phyloP scores from a whole-genome alignment of 35 echinoderm and acorn worm species.

The Nesometra sesokonis region DNA sequence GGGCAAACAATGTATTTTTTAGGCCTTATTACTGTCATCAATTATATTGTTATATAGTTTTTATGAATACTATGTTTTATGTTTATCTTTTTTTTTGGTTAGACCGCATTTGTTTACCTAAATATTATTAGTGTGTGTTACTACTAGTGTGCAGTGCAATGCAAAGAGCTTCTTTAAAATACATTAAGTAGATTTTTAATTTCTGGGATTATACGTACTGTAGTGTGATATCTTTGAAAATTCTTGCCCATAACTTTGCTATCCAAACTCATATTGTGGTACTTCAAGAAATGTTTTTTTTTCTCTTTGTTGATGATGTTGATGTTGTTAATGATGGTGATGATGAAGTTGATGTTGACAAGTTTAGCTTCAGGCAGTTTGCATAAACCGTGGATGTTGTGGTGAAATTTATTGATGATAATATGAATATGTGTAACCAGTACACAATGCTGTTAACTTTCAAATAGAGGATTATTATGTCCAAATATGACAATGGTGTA shows the following conservation, averaged over 20 bases:
- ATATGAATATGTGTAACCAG: too few species aligned
- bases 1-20: too few species aligned
- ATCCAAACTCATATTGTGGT: background rate
- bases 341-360: background rate
- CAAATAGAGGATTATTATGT: too few species aligned
- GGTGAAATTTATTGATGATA: too few species aligned
- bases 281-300: background rate
- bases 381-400: too few species aligned
- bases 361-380: too few species aligned
- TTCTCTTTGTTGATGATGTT: background rate
- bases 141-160: background rate
- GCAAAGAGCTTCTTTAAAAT: background rate
- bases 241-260: background rate
- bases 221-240: background rate
- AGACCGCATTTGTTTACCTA: background rate
- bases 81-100: background rate
- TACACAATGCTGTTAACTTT: too few species aligned
- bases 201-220: background rate
- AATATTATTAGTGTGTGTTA: background rate
- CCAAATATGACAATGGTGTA: too few species aligned
- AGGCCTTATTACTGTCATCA: too few species aligned
- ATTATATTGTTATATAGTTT: background rate
- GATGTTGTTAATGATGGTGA: background rate
- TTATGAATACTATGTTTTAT: background rate
- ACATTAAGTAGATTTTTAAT: background rate